These are phyloP conservation scores for Slavum lentiscoides DNA, from an alignment of 2,888 invertebrate species.

Conservation along the genomic window DNA sequence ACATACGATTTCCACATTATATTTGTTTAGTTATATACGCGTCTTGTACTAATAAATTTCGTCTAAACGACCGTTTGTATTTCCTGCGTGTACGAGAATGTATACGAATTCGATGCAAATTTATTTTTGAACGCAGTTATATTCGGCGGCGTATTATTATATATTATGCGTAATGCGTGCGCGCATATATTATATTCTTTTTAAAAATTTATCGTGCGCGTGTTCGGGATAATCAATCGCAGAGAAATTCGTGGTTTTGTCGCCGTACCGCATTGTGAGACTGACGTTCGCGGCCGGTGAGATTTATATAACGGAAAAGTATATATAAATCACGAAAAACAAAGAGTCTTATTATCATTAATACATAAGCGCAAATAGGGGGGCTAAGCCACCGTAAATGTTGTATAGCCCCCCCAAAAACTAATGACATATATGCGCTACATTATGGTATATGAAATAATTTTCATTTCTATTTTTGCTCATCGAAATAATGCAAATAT, in stretches of 20 bases:
- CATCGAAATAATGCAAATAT: too few species aligned
- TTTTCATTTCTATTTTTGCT: too few species aligned
- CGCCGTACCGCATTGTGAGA: too few species aligned
- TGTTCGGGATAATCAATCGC: slow-evolving; percentile 15
- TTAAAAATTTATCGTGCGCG: background rate
- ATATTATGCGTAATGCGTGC: background rate
- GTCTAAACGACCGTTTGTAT: background rate
- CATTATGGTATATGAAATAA: too few species aligned
- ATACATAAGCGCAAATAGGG: too few species aligned
- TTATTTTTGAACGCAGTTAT: background rate
- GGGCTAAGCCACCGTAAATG: too few species aligned
- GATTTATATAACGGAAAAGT: background rate
- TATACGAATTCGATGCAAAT: background rate
- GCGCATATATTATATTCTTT: background rate
- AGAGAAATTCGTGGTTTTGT: background rate
- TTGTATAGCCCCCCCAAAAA: too few species aligned
- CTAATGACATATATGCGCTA: too few species aligned
- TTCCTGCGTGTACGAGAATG: background rate
- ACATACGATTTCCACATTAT: too few species aligned
- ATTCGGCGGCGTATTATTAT: background rate
- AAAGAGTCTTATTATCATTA: background rate
- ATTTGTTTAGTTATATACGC: background rate
- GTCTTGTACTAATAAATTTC: background rate
- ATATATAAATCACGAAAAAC: slow-evolving; percentile 10
- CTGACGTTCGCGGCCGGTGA: background rate